phyloP scores from a whole-genome alignment of 2,113 vertebrate species.

The Malurus melanocephalus region DNA sequence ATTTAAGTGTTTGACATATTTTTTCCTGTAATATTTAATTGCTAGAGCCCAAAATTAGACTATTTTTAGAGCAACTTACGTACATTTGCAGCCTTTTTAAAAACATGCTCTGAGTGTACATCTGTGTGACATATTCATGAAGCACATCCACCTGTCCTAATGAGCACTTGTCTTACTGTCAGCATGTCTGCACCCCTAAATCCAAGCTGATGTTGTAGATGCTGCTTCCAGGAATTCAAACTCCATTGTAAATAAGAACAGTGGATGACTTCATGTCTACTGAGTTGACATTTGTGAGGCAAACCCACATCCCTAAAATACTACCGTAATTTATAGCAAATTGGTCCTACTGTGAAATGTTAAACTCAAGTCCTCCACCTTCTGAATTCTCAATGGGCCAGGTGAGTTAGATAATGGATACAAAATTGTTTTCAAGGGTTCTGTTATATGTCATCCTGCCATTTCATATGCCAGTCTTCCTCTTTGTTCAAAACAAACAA shows the following conservation, averaged over 20 bases:
- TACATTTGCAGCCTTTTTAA: neutral
- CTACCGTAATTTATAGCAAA: neutral
- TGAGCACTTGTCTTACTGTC: neutral
- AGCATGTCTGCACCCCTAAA: neutral
- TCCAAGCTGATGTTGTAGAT: neutral
- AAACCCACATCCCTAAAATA: neutral
- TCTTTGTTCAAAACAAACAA: neutral
- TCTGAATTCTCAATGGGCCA: neutral
- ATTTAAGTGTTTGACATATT: neutral
- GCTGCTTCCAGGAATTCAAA: neutral
- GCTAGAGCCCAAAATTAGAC: neutral
- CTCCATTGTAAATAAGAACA: neutral
- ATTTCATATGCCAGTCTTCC: neutral
- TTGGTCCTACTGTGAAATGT: neutral
- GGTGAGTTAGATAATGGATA: neutral
- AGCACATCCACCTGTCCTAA: neutral
- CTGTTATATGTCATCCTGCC: neutral
- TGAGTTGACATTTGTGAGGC: neutral
- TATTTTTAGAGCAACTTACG: fast-evolving
- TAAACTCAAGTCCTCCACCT: neutral
- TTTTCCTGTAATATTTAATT: neutral
- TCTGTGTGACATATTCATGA: neutral
- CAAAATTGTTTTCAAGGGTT: neutral
- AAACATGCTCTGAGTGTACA: neutral
- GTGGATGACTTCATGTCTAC: neutral